Evolutionary conservation across 2,888 invertebrate species (phyloP), one percentile per base, ranked within the genome.

Genomic region (Protodeltote pygarga): DNA sequence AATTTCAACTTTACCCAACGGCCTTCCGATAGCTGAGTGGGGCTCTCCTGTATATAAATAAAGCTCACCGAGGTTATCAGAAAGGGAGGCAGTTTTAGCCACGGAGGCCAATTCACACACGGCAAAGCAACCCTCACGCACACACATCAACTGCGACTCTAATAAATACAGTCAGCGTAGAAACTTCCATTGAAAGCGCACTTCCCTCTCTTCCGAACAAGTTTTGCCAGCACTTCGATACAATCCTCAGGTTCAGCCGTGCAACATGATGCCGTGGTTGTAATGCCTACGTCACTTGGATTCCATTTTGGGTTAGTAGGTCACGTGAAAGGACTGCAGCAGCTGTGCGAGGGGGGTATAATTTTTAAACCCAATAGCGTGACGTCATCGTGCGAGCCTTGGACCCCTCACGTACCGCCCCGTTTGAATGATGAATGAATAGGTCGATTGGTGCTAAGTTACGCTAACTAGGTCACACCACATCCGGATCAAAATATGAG

Each of bases 261-360:
- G 63, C 59, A 73, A 77, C 73, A 27, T 79, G 59, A 65, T 75
- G 28, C 71, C 65, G 61, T 61, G 73, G 71, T 54, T 87, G 87
- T 90, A 88, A 81, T 73, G 77, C 76, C 85, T 87, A 91, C 91
- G 91, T 91, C 91, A 91, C 85, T 75, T 64, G 71, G 73, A 75
- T 63, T 69, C 78, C 77, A 77, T 89, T 89, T 88, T 88, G 83
- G 90, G 90, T 91, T 75, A 91, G 82, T 89, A 83, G 91, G 90
- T 90, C 90, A 87, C 77, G 70, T 75, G 79, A 79, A 86, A 86
- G 84, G 86, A 81, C 80, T 87, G 88, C 87, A 87, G 88, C 87
- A 87, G 79, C 76, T 76, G 79, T 58, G 45, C 17, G 74, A 73
- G 79, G 78, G 73, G 69, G 71, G 75, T 57, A 45, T 70, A 62